Conservation (phyloP, 92 coral and sea anemone genomes). For the Galaxea fascicularis region DNA sequence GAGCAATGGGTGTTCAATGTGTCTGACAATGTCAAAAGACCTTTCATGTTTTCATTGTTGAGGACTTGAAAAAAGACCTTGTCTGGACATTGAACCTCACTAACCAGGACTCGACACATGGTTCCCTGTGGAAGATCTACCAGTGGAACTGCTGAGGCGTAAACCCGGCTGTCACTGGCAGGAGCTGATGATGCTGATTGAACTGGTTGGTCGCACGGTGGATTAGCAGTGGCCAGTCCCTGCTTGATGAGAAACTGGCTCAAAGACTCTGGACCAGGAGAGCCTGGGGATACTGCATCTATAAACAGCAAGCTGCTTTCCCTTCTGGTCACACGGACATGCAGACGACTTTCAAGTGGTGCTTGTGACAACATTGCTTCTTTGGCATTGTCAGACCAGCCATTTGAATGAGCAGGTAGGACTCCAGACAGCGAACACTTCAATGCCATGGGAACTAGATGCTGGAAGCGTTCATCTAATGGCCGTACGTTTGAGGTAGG, state of each 20-base stretch:
- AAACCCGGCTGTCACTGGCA: not conserved
- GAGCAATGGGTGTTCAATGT: conserved; percentile 66
- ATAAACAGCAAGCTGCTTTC: conserved; percentile 55
- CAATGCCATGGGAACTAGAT: conserved; percentile 73
- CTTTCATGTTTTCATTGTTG: conserved; percentile 53
- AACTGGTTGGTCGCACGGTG: not conserved
- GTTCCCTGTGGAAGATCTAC: conserved; percentile 52
- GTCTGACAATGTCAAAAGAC: conserved; percentile 61
- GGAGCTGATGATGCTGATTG: not conserved
- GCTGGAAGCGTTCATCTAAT: conserved; percentile 65
- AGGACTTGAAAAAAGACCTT: conserved; percentile 69
- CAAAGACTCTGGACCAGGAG: conserved; percentile 37
- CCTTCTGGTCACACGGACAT: conserved; percentile 38
- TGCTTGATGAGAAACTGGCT: conserved; percentile 31
- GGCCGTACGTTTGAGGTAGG: conserved; percentile 71
- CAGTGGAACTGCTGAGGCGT: conserved; percentile 44
- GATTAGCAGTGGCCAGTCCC: conserved; percentile 29
- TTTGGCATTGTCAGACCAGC: conserved; percentile 74
- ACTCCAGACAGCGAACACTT: conserved; percentile 75
- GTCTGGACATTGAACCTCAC: conserved; percentile 65
- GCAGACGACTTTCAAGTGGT: conserved; percentile 53
- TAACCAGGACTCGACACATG: conserved; percentile 51
- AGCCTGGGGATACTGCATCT: conserved; percentile 44
- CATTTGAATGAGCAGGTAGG: conserved; percentile 53
- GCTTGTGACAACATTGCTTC: conserved; percentile 56